These are phyloP conservation scores for Sisyra nigra DNA, from an alignment of 2,888 invertebrate species.

Conservation along the genomic window DNA sequence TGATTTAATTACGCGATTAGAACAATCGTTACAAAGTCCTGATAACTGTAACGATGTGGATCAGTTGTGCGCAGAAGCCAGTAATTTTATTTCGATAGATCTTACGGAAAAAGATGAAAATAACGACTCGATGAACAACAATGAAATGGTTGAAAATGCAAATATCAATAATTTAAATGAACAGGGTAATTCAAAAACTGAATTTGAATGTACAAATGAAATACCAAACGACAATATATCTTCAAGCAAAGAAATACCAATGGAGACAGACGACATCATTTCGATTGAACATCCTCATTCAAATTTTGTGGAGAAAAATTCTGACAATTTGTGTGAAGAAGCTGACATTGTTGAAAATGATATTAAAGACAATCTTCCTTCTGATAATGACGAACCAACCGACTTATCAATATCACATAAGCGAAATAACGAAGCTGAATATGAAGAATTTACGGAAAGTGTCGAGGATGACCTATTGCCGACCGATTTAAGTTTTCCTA, in stretches of 20 bases:
- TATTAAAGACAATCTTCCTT: neutral
- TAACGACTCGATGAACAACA: neutral
- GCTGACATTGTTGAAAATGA: conserved; percentile 8
- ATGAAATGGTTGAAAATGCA: neutral
- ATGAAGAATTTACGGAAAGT: conserved; percentile 8
- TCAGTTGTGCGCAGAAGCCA: conserved; percentile 11
- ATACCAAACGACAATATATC: conserved; percentile 1
- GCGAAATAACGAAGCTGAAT: conserved; percentile 8
- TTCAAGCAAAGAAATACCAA: no score
- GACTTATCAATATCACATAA: conserved; percentile 19
- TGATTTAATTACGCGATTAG: conserved; percentile 45
- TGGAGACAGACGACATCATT: conserved; percentile 1
- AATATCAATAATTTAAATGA: conserved; percentile 11
- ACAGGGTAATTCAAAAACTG: conserved; percentile 7
- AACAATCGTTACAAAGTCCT: conserved; percentile 37
- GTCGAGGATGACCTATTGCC: conserved; percentile 30
- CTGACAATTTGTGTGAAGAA: conserved; percentile 11
- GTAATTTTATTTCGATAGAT: conserved; percentile 9
- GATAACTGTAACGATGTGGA: conserved; percentile 15
- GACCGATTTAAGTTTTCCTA: conserved; percentile 41
- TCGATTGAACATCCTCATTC: neutral
- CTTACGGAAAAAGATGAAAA: conserved; percentile 9
- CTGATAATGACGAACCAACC: conserved; percentile 16
- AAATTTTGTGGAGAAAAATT: conserved; percentile 16
- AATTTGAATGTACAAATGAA: conserved; percentile 4